Base-by-base conservation (phyloP, 1,140 invertebrate species). In the Caenorhabditis briggsae region DNA sequence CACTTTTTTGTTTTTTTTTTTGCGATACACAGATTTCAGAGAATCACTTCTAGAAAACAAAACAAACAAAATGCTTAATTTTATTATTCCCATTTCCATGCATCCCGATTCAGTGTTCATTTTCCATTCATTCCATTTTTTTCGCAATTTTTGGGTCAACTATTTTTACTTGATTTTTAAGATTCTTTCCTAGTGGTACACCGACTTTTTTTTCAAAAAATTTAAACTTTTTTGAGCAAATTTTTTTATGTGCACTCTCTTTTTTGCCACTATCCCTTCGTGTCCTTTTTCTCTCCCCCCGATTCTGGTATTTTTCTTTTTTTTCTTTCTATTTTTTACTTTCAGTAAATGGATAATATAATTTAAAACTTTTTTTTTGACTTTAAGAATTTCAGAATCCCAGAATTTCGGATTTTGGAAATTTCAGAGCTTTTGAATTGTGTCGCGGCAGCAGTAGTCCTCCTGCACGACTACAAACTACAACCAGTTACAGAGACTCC, bases 1-100 rank as follows among this genome's bases (percentile, higher is more conserved):
- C 59, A 41, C 12, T 70, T 18, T 70, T 70, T 25, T 18, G 9
- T 25, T 14, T 41, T 41, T 33, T 64, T 59, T 14, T 14, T 53
- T 53, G 11, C 50, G 16, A 53, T 14, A 11, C 16, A 53, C 50
- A 11, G 16, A 11, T n/a, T 14, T 58, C n/a, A n/a, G n/a, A n/a
- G n/a, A 8, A 8, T n/a, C 56, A 58, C 8, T n/a, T n/a, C n/a
- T n/a, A 18, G 7, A 61, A 18, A 61, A 8, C 23, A 70, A 70
- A 70, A 78, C 70, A 78, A 78, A 78, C 46, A 53, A 78, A 78
- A 50, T 78, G 70, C 70, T 78, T 78, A 78, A 78, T 78, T 78
- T 53, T 78, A 12, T 7, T 12, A 65, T 65, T 33, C 61, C 61
- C 23, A 65, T 53, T 53, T 53, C 50, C 50, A 53, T 53, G 3